Evolutionary conservation across 1,140 invertebrate species (phyloP).

Genomic region (Brachionus sp.): DNA sequence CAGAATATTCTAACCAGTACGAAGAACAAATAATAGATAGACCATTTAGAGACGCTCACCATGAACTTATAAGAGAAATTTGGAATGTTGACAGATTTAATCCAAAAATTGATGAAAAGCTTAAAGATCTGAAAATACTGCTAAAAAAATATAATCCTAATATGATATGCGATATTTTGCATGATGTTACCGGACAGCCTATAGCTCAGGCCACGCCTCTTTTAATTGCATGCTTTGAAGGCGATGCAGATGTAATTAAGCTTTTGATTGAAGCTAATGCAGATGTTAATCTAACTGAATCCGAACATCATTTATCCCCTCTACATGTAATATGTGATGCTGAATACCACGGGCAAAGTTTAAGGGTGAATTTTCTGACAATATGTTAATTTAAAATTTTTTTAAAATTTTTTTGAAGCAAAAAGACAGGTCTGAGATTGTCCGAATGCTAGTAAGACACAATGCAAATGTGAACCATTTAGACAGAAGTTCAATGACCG

Average conservation of each 20-base stretch:
- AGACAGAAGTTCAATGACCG: conserved; percentile 39
- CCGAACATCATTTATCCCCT: conserved; percentile 46
- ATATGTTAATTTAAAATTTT: background rate
- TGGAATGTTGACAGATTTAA: conserved; percentile 43
- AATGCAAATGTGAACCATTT: conserved; percentile 46
- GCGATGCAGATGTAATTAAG: conserved; percentile 45
- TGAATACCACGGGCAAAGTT: conserved; percentile 45
- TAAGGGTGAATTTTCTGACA: conserved; percentile 3
- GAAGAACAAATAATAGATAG: conserved; percentile 25
- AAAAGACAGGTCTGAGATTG: conserved; percentile 41
- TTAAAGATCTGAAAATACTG: conserved; percentile 20
- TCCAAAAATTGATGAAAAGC: conserved; percentile 30
- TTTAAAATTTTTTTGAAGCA: conserved; percentile 3
- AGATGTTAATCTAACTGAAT: conserved; percentile 43
- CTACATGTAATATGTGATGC: conserved; percentile 46
- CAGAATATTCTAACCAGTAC: background rate
- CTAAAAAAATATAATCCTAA: conserved; percentile 33
- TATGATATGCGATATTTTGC: conserved; percentile 44
- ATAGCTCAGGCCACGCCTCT: conserved; percentile 46
- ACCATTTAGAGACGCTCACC: conserved; percentile 44
- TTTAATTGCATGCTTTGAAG: conserved; percentile 46
- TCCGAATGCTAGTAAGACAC: conserved; percentile 13
- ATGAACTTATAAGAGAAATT: conserved; percentile 43
- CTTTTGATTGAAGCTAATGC: conserved; percentile 27
- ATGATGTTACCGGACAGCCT: conserved; percentile 40